Conservation (phyloP, 1,140 invertebrate species). For the Musca domestica region DNA sequence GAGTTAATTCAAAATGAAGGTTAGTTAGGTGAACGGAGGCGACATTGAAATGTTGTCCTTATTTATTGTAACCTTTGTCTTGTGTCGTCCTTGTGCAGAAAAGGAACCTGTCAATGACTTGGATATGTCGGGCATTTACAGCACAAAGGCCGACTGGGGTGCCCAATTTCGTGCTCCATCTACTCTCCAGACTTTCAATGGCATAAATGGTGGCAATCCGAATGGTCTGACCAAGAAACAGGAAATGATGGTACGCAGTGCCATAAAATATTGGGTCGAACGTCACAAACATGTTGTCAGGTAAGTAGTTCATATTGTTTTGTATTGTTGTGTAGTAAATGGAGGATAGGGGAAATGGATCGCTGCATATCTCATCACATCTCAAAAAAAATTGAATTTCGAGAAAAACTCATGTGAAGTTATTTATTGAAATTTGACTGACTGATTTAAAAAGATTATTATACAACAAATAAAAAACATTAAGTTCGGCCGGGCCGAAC, state of each 20-base stretch:
- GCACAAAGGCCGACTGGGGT: slow-evolving; percentile 72
- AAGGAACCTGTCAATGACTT: slow-evolving; percentile 59
- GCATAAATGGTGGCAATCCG: slow-evolving; percentile 59
- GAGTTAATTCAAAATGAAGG: slow-evolving; percentile 57
- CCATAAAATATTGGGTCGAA: slow-evolving; percentile 86
- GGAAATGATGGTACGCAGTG: slow-evolving; percentile 75
- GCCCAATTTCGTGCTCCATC: slow-evolving; percentile 68
- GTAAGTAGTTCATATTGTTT: slow-evolving; percentile 57
- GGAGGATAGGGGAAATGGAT: too few relatives aligned
- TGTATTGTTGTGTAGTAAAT: too few relatives aligned
- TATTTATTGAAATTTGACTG: too few relatives aligned
- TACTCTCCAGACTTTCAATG: slow-evolving; percentile 62
- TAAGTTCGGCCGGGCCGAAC: too few relatives aligned
- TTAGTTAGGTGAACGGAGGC: slow-evolving; percentile 29
- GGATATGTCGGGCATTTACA: slow-evolving; percentile 72
- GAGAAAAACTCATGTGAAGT: too few relatives aligned
- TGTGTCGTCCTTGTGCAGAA: slow-evolving; percentile 34
- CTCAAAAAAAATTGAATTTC: too few relatives aligned
- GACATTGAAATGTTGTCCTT: slow-evolving; percentile 3
- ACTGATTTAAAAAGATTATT: too few relatives aligned
- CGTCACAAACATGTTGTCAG: slow-evolving; percentile 81
- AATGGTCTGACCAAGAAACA: slow-evolving; percentile 79
- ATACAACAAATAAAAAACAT: too few relatives aligned
- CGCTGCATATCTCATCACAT: too few relatives aligned
- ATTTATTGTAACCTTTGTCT: neutral